These are phyloP conservation scores for Falco rusticolus DNA, from an alignment of 2,797 vertebrate species.

Conservation along the genomic window DNA sequence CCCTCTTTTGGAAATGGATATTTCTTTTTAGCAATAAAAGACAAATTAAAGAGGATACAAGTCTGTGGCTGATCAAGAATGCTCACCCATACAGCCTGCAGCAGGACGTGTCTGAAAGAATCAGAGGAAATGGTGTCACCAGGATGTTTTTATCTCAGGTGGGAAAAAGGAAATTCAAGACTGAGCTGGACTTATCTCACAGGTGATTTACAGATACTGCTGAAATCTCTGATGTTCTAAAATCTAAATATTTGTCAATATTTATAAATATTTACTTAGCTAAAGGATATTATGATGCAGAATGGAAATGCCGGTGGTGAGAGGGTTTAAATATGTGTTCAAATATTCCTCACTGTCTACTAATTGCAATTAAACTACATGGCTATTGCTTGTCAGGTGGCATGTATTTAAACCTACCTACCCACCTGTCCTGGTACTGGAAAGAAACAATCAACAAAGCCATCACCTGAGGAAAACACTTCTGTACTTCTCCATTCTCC, in stretches of 20 bases:
- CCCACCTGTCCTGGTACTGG: not conserved
- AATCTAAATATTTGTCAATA: not conserved
- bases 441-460: not conserved
- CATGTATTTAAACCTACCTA: not conserved
- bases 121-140: constrained; percentile 39
- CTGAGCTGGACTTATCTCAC: not conserved
- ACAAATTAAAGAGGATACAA: not conserved
- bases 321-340: not conserved
- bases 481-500: not conserved
- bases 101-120: constrained; percentile 20
- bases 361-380: not conserved
- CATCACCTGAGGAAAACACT: not conserved
- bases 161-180: constrained; percentile 12
- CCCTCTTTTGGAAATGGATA: constrained; percentile 20
- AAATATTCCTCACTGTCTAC: not conserved
- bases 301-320: not conserved
- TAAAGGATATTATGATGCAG: not conserved
- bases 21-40: constrained; percentile 48
- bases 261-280: not conserved
- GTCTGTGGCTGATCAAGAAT: not conserved
- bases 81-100: not conserved
- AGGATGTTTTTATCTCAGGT: constrained; percentile 30
- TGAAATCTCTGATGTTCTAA: constrained; percentile 3
- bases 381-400: not conserved
- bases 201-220: not conserved